These are phyloP conservation scores for Noctua pronuba DNA, from an alignment of 2,888 invertebrate genomes.

Conservation along the genomic window DNA sequence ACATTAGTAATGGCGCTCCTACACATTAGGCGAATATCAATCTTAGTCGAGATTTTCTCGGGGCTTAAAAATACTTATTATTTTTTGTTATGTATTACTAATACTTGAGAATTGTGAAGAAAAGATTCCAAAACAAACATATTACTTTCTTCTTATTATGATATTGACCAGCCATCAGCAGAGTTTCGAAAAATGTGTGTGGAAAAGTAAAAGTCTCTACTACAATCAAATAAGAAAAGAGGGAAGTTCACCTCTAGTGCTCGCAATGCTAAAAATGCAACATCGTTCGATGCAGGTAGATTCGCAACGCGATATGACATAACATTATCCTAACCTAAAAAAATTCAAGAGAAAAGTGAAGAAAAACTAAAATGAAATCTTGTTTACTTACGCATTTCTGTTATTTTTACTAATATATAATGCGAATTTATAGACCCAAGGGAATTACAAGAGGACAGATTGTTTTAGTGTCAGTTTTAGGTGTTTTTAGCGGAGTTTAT, in stretches of 20 bases:
- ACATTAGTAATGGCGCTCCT: neutral
- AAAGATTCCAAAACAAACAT: neutral
- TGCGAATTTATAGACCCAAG: conserved; percentile 85
- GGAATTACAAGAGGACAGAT: conserved; percentile 84
- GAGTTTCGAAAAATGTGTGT: neutral
- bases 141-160: neutral
- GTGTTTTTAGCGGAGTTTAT: conserved; percentile 86
- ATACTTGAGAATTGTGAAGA: neutral
- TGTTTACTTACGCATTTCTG: neutral
- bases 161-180: too few species aligned
- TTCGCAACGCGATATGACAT: conserved; percentile 43
- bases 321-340: conserved; percentile 42
- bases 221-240: neutral
- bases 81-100: neutral
- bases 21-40: neutral
- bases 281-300: neutral
- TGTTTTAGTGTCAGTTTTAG: conserved; percentile 81
- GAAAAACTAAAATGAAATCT: conserved; percentile 25
- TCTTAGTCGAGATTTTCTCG: neutral
- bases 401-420: conserved; percentile 68
- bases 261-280: neutral
- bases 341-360: conserved; percentile 8
- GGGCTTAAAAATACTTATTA: neutral
- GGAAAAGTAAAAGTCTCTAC: neutral
- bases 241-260: neutral